Evolutionary conservation across 1,140 invertebrate species (phyloP).

Genomic region (Venustaconcha ellipsiformis): DNA sequence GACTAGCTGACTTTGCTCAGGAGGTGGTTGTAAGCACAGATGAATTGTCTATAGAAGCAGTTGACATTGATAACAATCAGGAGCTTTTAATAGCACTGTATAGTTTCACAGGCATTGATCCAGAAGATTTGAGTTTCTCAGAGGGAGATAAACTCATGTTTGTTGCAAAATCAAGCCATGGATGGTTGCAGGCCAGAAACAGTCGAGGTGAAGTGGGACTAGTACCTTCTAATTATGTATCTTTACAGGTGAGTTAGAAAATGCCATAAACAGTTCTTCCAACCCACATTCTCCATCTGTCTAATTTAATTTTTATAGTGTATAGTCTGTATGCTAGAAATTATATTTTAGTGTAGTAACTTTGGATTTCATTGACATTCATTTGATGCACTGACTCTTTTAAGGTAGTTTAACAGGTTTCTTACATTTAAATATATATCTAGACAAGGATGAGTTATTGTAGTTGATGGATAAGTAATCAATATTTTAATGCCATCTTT

Average conservation of each 20-base stretch:
- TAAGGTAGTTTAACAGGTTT: too few species aligned
- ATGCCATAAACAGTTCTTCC: conserved; percentile 46
- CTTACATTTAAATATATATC: too few species aligned
- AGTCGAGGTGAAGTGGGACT: conserved; percentile 88
- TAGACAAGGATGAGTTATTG: too few species aligned
- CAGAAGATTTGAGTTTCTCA: conserved; percentile 94
- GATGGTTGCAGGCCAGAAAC: conserved; percentile 98
- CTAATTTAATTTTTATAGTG: conserved; percentile 35
- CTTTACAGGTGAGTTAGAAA: conserved; percentile 65
- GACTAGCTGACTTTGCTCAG: conserved; percentile 3
- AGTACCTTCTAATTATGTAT: conserved; percentile 97
- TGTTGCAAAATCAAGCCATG: conserved; percentile 96
- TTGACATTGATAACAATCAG: conserved; percentile 69
- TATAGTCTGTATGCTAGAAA: too few species aligned
- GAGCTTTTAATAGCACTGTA: conserved; percentile 84
- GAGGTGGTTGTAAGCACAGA: conserved; percentile 73
- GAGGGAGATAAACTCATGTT: conserved; percentile 92
- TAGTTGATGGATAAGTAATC: too few species aligned
- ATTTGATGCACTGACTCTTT: too few species aligned
- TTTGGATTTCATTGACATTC: too few species aligned
- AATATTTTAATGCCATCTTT: too few species aligned
- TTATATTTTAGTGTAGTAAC: too few species aligned
- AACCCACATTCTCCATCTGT: conserved; percentile 65
- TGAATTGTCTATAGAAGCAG: conserved; percentile 78
- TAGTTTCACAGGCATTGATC: conserved; percentile 72